Base-by-base conservation (phyloP, 1,140 invertebrate genomes). In the Polyergus mexicanus region DNA sequence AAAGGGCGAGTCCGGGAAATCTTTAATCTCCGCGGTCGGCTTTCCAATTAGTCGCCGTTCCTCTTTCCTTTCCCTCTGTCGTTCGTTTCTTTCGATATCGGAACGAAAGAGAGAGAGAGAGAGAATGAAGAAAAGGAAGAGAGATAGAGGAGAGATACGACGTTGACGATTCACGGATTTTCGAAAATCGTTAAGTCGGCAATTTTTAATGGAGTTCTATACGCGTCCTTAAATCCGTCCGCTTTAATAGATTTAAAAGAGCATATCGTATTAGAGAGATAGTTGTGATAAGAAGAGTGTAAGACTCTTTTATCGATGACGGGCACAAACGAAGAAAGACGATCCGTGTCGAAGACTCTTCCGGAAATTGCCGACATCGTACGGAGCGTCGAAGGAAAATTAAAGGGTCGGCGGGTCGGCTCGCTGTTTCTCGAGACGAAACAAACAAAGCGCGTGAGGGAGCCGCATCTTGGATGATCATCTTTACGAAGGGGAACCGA, bases 21-120 rank as follows among this genome's bases (percentile, higher is more conserved):
- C 76, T 80, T 88, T 88, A 89, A 86, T 89, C 87, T 75, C 58
- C 75, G 77, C 83, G 47, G 54, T 88, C 75, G 83, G 65, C 62
- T 88, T 83, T 88, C 28, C 87, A 89, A 89, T 89, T 89, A 89
- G 85, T 89, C 44, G 66, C 10, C 38, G 54, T 65, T 25, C 44
- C 22, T 25, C 11, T 22, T 77, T 25, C 19, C 44, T 84, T 25
- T 56, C 32, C n/a, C 22, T 7, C 22, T 62, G 41, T 10, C 58
- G 25, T 35, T 63, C 32, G 32, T 32, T 32, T 32, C 81, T 74
- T 65, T 84, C 71, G 71, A 72, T 74, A 74, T 83, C 35, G 28
- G 8, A 47, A 28, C n/a, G 35, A 32, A 25, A 10, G n/a, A 38
- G 41, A 56, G 38, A 44, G 69, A 66, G 47, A 63, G 22, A 54